Evolutionary conservation across 2,888 invertebrate species (phyloP), one percentile per base, ranked within the genome.

Genomic region (Drosophila phalerata): DNA sequence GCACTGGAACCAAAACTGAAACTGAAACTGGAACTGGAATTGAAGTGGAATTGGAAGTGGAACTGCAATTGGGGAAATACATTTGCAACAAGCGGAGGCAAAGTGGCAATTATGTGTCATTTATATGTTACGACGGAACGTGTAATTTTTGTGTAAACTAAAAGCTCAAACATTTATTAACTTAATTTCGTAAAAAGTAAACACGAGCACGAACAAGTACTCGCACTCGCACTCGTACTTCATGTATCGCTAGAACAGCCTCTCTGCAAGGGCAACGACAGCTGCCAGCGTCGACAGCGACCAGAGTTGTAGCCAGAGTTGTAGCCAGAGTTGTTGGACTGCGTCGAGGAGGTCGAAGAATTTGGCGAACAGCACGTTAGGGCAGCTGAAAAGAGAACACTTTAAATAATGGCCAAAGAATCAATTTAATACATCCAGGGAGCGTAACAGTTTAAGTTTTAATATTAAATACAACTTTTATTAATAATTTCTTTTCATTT

Each of bases 141-240:
- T 77, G 47, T 71, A 84, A 85, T 83, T 83, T 83, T 81, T 75
- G 55, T 72, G 71, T 80, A 79, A 57, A 73, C 76, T 69, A 69
- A 72, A 74, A 74, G 65, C 77, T 81, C 69, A 72, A 73, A 71
- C 84, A 81, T 86, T 84, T 84, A 84, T 84, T 84, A 84, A 81
- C 71, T 84, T 81, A 77, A 72, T 81, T 75, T 69, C 65, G 71
- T 76, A 81, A 64, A 53, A 68, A 65, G 69, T 66, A 65, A 48
- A 53, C 32, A 47, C 37, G 48, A 48, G 47, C 32, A 47, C 37
- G 48, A 28, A 38, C 53, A 22, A 55, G 52, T 48, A 67, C 28
- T 52, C 58, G 48, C 4, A 67, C 28, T 52, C 58, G 48, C 4
- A 69, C 22, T 55, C 55, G 48, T 13, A 32, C 32, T 70, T 70